Base-by-base conservation (phyloP, 2,888 invertebrate genomes). In the Eledone cirrhosa region DNA sequence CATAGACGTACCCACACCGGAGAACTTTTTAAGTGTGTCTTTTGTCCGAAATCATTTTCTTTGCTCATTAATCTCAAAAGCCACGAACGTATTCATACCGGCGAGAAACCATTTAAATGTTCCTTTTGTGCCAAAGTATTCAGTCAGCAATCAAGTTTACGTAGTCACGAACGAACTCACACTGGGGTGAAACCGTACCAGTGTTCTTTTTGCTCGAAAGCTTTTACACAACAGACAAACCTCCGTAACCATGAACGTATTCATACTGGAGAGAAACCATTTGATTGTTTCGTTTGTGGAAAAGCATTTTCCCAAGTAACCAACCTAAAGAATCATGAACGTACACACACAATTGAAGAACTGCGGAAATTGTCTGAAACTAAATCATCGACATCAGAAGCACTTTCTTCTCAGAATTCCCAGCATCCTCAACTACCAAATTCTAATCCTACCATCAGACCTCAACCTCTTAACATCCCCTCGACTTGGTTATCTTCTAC, bases 61-160 rank as follows among this genome's bases (percentile, higher is more conserved):
- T 24, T 48, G 24, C 76, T 48, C 14, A 48, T 48, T 48, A 76
- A 76, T 16, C 76, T 76, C 19, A 76, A 47, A 33, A 76, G 76
- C 14, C 76, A 76, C 47, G 76, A 48, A 14, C 47, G 47, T 11
- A 76, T 48, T 5, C 76, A 76, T 16, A 76, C 76, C 13, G 76
- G 76, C 2, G 76, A 76, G 76, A 76, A 76, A 27, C 76, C 76
- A 27, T 76, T 48, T 13, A 76, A 48, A 47, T 76, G 76, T 76
- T 47, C 47, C n/a, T 48, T 76, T 33, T 76, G 76, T 47, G 29
- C 48, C 41, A 76, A 76, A 19, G 47, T 48, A 29, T 76, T 76
- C 48, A 48, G 48, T 33, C 48, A 48, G 76, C 47, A 76, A 29
- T 76, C 76, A 27, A 48, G 48, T 47, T 48, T 76, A 11, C 48